A percentile compares a stretch with the other conserved stretches of the same genome.
Conservation (phyloP, 2,113 vertebrate species). For the Ascaphus truei region DNA sequence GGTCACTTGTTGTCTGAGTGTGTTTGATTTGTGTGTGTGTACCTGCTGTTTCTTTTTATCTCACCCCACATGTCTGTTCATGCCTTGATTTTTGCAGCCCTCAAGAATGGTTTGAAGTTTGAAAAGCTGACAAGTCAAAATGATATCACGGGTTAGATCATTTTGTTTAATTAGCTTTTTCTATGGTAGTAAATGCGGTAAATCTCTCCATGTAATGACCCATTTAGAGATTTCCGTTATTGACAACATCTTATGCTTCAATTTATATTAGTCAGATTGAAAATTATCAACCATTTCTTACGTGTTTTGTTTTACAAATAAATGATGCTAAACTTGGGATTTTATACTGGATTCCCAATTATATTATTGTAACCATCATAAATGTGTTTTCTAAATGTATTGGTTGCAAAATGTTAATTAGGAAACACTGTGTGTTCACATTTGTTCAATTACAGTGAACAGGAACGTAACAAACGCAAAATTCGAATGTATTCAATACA, state of each 20-base stretch:
- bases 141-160: conserved; percentile 28
- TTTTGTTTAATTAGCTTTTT: not conserved
- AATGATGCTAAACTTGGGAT: no score
- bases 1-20: not conserved
- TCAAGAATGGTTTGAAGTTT: conserved; percentile 12
- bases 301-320: not conserved
- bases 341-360: no score
- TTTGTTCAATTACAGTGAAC: no score
- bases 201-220: conserved; percentile 17
- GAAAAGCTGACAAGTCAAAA: conserved; percentile 10
- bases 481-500: no score
- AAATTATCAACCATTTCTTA: not conserved
- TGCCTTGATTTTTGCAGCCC: not conserved
- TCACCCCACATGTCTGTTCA: not conserved
- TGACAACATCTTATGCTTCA: conserved; percentile 5
- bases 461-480: no score
- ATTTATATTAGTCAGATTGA: conserved; percentile 3
- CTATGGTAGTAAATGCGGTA: conserved; percentile 1
- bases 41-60: not conserved
- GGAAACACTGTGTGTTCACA: no score
- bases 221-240: conserved; percentile 10
- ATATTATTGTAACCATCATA: no score
- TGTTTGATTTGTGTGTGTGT: conserved; percentile 1
- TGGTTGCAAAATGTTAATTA: no score
- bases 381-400: no score